Base-by-base conservation (phyloP, 1,140 invertebrate genomes). In the Lordiphosa mommai region DNA sequence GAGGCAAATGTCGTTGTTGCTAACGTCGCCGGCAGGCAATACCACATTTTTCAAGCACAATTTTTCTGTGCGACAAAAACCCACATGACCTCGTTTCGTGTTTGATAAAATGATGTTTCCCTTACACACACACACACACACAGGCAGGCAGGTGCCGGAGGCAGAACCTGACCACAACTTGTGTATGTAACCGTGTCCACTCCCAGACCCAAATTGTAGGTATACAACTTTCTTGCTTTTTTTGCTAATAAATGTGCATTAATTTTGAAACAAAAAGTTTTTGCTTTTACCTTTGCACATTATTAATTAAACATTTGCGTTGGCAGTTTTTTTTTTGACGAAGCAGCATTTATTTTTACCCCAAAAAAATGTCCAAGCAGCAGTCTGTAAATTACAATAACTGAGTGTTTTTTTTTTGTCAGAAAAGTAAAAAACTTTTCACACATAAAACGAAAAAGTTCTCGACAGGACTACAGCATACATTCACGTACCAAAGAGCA, bases 51-150 rank as follows among this genome's bases (percentile, higher is more conserved):
- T 60, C 50, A 56, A 59, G 38, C 34, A 40, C 37, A 20, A 60
- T 12, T 51, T 72, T 65, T 20, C 37, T 38, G 20, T 23, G 47
- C 14, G 12, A 20, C 33, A 53, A 61, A 61, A 72, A 72, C 52
- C 46, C 73, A 80, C 51, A 77, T 77, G 69, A 73, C 74, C 73
- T 65, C 58, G 51, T 73, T 73, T 68, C 49, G 44, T 13, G 55
- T 61, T 63, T 73, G 68, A 77, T 77, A 79, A 79, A 68, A 77
- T 77, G 47, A 63, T 79, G 57, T 51, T 60, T 17, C 51, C 30
- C 37, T 36, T 5, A 10, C 13, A 23, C 20, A 27, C 40, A 36
- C 61, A 29, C 13, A 16, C 6, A 9, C 30, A 16, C 7, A 23
- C 34, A 17, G 10, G n/a, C 12, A 64, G n/a, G 16, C 17, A 29